Evolutionary conservation across 2,797 vertebrate genomes (phyloP).

Genomic region (Scolopax rusticola): DNA sequence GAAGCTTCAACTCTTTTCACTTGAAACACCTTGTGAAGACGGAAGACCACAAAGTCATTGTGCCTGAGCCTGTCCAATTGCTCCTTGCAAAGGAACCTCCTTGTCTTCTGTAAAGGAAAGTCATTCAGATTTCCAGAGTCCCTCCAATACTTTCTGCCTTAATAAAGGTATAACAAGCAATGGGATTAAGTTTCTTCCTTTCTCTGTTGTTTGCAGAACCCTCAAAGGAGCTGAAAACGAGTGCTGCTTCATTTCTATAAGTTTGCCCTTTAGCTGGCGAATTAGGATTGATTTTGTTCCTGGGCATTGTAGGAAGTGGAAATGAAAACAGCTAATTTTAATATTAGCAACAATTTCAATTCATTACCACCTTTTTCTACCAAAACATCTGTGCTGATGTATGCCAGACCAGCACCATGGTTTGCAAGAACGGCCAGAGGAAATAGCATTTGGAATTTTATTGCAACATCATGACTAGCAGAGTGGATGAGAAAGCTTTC

Average conservation of each 20-base stretch:
- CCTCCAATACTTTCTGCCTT: not conserved
- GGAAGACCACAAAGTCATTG: not conserved
- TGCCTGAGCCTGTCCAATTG: not conserved
- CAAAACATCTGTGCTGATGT: conserved; percentile 18
- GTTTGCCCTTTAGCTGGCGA: conserved; percentile 1
- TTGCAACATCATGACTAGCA: not conserved
- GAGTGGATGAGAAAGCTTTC: not conserved
- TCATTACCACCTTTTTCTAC: conserved; percentile 12
- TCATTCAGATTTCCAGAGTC: not conserved
- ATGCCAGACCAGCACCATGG: not conserved
- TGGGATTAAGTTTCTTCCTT: not conserved
- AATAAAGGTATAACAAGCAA: not conserved
- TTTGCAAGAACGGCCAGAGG: not conserved
- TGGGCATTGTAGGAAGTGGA: not conserved
- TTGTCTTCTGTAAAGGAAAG: not conserved
- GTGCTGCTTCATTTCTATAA: not conserved
- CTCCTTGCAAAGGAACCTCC: not conserved
- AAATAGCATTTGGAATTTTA: not conserved
- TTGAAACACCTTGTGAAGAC: not conserved
- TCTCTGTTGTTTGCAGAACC: not conserved
- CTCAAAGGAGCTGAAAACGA: not conserved
- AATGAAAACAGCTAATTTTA: conserved; percentile 19
- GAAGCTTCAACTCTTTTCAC: not conserved
- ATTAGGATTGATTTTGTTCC: not conserved
- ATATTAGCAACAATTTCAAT: conserved; percentile 26